phyloP scores from a whole-genome alignment of 2,797 vertebrate genomes.

The Darevskia nairensis region DNA sequence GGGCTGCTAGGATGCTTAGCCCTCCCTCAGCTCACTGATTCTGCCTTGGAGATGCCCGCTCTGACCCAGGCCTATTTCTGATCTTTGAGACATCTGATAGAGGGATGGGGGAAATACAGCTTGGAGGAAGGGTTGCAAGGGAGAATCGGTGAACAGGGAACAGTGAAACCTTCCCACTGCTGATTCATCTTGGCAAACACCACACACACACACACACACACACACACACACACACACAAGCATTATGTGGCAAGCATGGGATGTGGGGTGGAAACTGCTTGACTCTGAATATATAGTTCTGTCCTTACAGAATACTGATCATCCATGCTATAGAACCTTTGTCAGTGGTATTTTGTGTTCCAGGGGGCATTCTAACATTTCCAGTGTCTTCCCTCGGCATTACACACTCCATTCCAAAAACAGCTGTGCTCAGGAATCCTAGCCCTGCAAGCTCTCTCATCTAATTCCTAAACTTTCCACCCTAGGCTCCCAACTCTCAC shows the following conservation, averaged over 20 bases:
- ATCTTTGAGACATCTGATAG: not conserved
- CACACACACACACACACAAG: not conserved
- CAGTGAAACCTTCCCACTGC: not conserved
- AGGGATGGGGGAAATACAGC: not conserved
- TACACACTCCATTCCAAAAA: not conserved
- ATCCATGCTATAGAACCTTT: not conserved
- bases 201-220: not conserved
- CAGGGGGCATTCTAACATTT: not conserved
- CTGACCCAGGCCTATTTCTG: not conserved
- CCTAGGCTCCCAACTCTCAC: not conserved
- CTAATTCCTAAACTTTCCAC: not conserved
- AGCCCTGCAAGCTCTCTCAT: not conserved
- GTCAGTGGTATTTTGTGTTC: constrained; percentile 11
- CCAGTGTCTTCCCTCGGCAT: not conserved
- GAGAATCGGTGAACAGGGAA: not conserved
- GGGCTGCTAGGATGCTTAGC: not conserved
- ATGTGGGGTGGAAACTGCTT: too few relatives aligned
- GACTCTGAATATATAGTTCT: not conserved
- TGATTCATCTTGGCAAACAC: not conserved
- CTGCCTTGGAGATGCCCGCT: not conserved
- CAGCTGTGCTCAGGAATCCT: constrained; percentile 2
- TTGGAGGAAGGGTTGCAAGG: not conserved
- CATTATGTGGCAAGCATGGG: not conserved
- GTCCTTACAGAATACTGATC: not conserved
- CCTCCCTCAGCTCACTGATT: not conserved